phyloP scores from a whole-genome alignment of 2,113 vertebrate genomes.

The Progne subis region DNA sequence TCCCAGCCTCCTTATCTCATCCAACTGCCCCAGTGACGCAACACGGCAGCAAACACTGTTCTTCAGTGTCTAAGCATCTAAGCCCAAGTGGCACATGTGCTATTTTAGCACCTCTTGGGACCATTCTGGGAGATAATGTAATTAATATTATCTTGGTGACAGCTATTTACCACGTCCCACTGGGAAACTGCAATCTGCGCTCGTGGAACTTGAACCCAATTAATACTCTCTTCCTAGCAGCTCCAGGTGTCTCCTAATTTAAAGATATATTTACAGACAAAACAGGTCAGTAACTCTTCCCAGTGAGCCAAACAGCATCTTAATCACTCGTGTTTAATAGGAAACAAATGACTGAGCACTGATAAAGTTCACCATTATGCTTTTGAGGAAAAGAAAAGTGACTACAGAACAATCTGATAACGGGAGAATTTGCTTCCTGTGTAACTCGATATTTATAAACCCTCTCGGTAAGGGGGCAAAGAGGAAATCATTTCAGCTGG shows the following conservation, averaged over 20 bases:
- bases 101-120: constrained; percentile 39
- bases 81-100: constrained; percentile 23
- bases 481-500: background rate
- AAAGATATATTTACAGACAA: constrained; percentile 22
- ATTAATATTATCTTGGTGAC: constrained; percentile 48
- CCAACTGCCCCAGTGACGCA: background rate
- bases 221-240: constrained; percentile 30
- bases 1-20: background rate
- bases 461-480: background rate
- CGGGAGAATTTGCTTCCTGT: constrained; percentile 48
- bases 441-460: constrained; percentile 47
- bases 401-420: constrained; percentile 66
- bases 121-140: constrained; percentile 5
- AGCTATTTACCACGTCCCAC: constrained; percentile 19
- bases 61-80: background rate
- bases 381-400: constrained; percentile 69
- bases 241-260: constrained; percentile 51
- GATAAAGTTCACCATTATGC: constrained; percentile 59
- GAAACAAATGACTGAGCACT: constrained; percentile 58
- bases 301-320: constrained; percentile 10
- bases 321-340: constrained; percentile 36
- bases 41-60: background rate
- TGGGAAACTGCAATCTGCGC: constrained; percentile 11
- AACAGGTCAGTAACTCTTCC: constrained; percentile 42
- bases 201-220: constrained; percentile 30